Conservation (phyloP, 1,140 invertebrate species). For the Procambarus virginalis region DNA sequence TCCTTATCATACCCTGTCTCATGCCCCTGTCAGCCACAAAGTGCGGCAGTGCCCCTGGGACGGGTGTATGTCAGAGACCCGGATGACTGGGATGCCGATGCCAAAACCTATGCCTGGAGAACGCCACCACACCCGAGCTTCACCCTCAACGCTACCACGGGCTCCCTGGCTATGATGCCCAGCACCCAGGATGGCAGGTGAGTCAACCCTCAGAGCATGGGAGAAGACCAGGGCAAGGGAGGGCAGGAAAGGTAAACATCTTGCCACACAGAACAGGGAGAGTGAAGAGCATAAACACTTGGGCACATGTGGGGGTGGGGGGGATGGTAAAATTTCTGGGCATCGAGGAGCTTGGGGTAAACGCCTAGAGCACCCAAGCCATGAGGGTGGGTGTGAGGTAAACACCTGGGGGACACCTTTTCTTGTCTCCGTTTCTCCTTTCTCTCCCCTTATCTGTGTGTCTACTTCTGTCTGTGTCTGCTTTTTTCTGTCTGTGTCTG, state of each 20-base stretch:
- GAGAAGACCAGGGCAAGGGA: background rate
- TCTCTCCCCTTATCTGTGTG: no score
- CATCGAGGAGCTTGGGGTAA: no score
- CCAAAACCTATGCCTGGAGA: constrained; percentile 18
- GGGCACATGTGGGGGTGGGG: no score
- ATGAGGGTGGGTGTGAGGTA: no score
- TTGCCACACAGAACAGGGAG: no score
- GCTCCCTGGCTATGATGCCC: background rate
- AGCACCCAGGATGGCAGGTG: background rate
- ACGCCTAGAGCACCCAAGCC: no score
- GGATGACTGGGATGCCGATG: constrained; percentile 4
- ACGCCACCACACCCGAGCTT: background rate
- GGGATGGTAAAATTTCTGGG: no score
- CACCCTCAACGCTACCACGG: background rate
- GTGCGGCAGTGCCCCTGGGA: background rate
- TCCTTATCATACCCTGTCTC: background rate
- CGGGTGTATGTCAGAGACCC: constrained; percentile 6
- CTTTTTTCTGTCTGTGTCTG: no score
- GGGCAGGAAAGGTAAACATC: background rate
- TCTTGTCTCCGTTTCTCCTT: no score
- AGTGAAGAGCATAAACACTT: no score
- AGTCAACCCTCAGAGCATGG: background rate
- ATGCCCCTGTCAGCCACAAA: background rate
- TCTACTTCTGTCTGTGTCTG: no score
- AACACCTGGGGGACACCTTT: no score